These are phyloP conservation scores for Lepidocolaptes lacrymiger DNA, from an alignment of 2,797 vertebrate genomes.

Conservation along the genomic window DNA sequence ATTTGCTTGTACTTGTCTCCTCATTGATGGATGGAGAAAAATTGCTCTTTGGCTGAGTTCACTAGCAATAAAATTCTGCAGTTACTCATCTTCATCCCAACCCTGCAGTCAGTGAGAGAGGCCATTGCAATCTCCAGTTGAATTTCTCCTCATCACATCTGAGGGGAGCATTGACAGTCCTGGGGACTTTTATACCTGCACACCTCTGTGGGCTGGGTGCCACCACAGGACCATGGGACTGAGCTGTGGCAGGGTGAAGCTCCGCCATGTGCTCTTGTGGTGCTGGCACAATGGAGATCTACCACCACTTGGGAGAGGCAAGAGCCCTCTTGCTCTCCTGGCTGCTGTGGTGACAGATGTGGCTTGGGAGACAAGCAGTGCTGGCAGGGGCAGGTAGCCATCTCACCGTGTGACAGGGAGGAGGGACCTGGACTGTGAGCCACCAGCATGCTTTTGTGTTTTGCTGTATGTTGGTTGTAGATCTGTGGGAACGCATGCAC, in stretches of 20 bases:
- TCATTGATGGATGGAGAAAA: conserved; percentile 42
- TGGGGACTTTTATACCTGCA: neutral
- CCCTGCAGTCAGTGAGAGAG: neutral
- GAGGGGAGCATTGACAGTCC: neutral
- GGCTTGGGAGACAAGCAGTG: neutral
- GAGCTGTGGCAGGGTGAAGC: neutral
- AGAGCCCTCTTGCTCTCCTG: neutral
- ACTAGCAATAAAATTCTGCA: neutral
- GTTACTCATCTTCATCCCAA: conserved; percentile 25
- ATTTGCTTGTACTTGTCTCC: conserved; percentile 61
- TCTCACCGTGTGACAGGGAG: neutral
- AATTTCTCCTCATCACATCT: neutral
- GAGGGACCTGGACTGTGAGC: neutral
- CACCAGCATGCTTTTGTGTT: neutral
- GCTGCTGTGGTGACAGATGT: neutral
- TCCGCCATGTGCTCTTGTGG: neutral
- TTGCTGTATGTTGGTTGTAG: neutral
- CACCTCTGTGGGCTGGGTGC: neutral
- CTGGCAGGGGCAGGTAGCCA: neutral
- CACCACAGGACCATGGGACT: neutral
- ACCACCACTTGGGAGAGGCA: accelerated
- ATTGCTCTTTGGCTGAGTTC: neutral
- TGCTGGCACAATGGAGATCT: neutral
- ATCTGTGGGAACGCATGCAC: neutral
- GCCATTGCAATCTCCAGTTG: neutral